Conservation (phyloP, 2,113 vertebrate species). For the Gadus chalcogrammus region DNA sequence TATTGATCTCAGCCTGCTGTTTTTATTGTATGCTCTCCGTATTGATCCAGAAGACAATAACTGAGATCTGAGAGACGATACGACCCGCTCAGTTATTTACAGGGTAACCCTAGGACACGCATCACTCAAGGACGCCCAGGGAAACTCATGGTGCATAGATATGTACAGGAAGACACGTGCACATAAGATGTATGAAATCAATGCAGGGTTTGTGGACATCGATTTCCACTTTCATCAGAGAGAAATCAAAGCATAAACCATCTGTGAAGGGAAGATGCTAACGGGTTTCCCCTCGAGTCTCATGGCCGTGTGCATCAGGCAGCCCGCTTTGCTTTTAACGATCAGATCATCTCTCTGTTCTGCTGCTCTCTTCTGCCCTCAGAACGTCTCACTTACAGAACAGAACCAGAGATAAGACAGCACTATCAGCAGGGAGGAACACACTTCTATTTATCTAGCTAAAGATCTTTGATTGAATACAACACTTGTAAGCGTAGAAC, state of each 20-base stretch:
- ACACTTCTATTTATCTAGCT: too few species aligned
- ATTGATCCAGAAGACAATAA: too few species aligned
- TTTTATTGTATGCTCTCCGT: too few species aligned
- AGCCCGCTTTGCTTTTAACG: neutral
- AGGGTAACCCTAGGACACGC: too few species aligned
- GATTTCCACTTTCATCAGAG: constrained; percentile 12
- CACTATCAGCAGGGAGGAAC: too few species aligned
- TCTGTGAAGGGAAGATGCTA: neutral
- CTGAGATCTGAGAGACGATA: too few species aligned
- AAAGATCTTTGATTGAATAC: too few species aligned
- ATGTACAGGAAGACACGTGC: neutral
- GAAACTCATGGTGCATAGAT: neutral
- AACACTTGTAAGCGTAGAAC: too few species aligned
- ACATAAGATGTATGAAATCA: constrained; percentile 5
- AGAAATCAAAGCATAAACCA: neutral
- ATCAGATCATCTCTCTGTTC: neutral
- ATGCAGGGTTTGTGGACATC: constrained; percentile 6
- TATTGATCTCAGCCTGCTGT: too few species aligned
- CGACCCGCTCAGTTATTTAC: too few species aligned
- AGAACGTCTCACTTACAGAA: neutral
- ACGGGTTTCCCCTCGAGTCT: constrained; percentile 2
- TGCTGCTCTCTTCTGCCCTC: neutral
- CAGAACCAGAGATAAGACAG: neutral
- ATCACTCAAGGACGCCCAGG: too few species aligned
- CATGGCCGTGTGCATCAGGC: neutral